Conservation (phyloP, 2,888 invertebrate species). For the Penaeus monodon region DNA sequence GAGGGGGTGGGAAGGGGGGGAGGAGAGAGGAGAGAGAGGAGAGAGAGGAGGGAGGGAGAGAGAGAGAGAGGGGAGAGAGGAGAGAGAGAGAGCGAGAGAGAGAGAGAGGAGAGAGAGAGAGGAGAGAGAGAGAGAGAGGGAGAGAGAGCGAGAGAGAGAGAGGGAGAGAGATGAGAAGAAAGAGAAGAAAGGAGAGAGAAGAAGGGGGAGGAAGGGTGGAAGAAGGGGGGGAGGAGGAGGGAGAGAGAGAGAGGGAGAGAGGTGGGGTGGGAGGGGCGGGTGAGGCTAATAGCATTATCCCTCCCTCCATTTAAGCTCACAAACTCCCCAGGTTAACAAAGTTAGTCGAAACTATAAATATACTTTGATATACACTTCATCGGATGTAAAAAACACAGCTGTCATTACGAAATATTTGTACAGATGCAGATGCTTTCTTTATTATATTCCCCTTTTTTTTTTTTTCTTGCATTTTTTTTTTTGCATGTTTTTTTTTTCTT, state of each 20-base stretch:
- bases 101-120: background rate
- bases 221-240: background rate
- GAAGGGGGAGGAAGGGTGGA: background rate
- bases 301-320: no score
- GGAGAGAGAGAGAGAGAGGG: constrained; percentile 17
- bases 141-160: constrained; percentile 10
- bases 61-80: background rate
- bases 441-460: no score
- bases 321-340: no score
- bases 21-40: background rate
- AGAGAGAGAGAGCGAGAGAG: constrained; percentile 1
- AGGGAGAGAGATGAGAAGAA: background rate
- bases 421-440: no score
- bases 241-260: background rate
- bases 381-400: no score
- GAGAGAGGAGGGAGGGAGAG: no score
- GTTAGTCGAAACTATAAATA: no score
- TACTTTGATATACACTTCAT: no score
- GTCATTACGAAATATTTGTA: no score
- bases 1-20: background rate
- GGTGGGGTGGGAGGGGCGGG: background rate
- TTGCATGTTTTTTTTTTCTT: no score
- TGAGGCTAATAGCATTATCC: no score
- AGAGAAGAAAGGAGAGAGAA: background rate
- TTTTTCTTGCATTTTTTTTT: no score